Base-by-base conservation (phyloP, 2,888 invertebrate species). In the Orthosia gracilis region DNA sequence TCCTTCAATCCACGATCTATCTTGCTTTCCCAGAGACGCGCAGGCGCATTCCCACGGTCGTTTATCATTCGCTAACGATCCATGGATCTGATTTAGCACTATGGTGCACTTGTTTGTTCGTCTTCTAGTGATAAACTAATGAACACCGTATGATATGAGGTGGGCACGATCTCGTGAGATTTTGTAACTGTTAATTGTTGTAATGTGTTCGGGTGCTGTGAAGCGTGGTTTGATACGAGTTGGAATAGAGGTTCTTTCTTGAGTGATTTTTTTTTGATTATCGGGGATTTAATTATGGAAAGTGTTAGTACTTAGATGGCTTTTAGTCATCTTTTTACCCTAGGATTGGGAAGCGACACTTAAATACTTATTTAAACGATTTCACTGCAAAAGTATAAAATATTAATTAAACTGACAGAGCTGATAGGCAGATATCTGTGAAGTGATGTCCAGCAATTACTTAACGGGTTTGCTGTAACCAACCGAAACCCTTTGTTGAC, bases 21-120 rank as follows among this genome's bases (percentile, higher is more conserved):
- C 83, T 73, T 12, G 80, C 66, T 69, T 88, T 89, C 89, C 85
- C 88, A 87, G 80, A 77, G 84, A 73, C 73, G 80, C 82, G 79
- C 83, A 69, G 17, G 84, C 83, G 81, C 86, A 78, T 90, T 91
- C 92, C 88, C 92, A 92, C 91, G 90, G 80, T 80, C 89, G 87
- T 88, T 88, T 88, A 91, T 91, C 91, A 89, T 88, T 72, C 83
- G 76, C 86, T 83, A 88, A 87, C 83, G 87, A 89, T 88, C 88
- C 86, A 89, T 86, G 86, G 87, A 86, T 87, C 90, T 87, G 90
- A 90, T 88, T 90, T 87, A 89, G 86, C 86, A 85, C 86, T 85
- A 76, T 78, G 73, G 81, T 80, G 80, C 78, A 81, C 86, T 86
- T 87, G 87, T 87, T 87, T 85, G 84, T 80, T 85, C 74, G 73